Conservation (phyloP, 2,113 vertebrate species). For the Tetraodon nigroviridis region DNA sequence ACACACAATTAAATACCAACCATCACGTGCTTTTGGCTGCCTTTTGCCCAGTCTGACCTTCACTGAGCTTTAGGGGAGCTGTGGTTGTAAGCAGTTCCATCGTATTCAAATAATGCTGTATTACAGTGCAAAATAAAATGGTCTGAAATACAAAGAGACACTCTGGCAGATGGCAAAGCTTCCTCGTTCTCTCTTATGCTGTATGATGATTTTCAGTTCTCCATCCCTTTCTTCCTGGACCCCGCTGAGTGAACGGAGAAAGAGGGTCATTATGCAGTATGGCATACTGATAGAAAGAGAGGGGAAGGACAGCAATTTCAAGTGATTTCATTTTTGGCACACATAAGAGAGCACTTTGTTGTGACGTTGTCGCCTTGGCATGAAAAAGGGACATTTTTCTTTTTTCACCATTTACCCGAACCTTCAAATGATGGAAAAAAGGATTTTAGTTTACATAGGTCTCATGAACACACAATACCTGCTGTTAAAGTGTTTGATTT, state of each 20-base stretch:
- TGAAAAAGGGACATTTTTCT: slow-evolving; percentile 42
- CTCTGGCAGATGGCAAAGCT: slow-evolving; percentile 36
- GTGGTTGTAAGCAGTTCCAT: too few species aligned
- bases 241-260: slow-evolving; percentile 31
- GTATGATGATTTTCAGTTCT: slow-evolving; percentile 27
- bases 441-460: not conserved
- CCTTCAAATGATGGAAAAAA: slow-evolving; percentile 42
- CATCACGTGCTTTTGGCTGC: too few species aligned
- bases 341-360: slow-evolving; percentile 47
- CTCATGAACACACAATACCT: not conserved
- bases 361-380: slow-evolving; percentile 24
- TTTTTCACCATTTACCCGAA: slow-evolving; percentile 51
- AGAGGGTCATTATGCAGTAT: slow-evolving; percentile 43
- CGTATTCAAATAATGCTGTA: not conserved
- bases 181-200: slow-evolving; percentile 21
- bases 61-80: too few species aligned
- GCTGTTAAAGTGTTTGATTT: slow-evolving; percentile 7
- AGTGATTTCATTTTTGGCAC: slow-evolving; percentile 45
- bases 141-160: slow-evolving; percentile 8
- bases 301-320: slow-evolving; percentile 25
- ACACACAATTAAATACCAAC: too few species aligned
- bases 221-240: slow-evolving; percentile 30
- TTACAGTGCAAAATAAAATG: slow-evolving; percentile 3
- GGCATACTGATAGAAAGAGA: slow-evolving; percentile 15
- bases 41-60: too few species aligned